These are phyloP conservation scores for Homalodisca vitripennis DNA, from an alignment of 1,140 invertebrate species.

Conservation along the genomic window DNA sequence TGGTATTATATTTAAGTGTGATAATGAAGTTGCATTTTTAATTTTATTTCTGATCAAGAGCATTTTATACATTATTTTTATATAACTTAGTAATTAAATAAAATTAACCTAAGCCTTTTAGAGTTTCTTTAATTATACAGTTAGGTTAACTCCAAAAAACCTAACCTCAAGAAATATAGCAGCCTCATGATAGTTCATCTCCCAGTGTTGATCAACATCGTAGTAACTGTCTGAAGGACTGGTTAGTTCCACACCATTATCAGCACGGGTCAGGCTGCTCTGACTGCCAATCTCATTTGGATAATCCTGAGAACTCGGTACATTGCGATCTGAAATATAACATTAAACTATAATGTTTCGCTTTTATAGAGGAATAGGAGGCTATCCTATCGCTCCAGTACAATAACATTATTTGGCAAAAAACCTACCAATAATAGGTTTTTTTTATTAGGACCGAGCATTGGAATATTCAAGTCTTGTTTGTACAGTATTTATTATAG, in stretches of 20 bases:
- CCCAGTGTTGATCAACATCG: constrained; percentile 65
- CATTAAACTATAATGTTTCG: neutral
- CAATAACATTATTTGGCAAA: neutral
- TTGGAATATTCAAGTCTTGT: neutral
- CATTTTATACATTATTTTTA: too few relatives aligned
- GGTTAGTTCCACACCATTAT: constrained; percentile 48
- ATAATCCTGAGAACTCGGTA: constrained; percentile 29
- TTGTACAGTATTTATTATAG: neutral
- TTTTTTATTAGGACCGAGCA: neutral
- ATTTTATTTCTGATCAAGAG: too few relatives aligned
- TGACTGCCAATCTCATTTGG: constrained; percentile 49
- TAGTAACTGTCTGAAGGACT: constrained; percentile 50
- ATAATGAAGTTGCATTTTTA: too few relatives aligned
- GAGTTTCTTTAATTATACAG: too few relatives aligned
- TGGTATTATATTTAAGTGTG: too few relatives aligned
- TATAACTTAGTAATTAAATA: too few relatives aligned
- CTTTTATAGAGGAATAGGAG: neutral
- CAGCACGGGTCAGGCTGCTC: constrained; percentile 46
- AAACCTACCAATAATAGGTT: neutral
- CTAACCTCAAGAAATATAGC: constrained; percentile 85
- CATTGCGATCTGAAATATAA: constrained; percentile 31
- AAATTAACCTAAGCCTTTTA: too few relatives aligned
- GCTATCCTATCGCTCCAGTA: neutral
- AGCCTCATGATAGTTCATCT: constrained; percentile 89
- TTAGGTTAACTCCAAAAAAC: too few relatives aligned